These are phyloP conservation scores for Andrena fulva DNA, from an alignment of 2,888 invertebrate species.

Conservation along the genomic window DNA sequence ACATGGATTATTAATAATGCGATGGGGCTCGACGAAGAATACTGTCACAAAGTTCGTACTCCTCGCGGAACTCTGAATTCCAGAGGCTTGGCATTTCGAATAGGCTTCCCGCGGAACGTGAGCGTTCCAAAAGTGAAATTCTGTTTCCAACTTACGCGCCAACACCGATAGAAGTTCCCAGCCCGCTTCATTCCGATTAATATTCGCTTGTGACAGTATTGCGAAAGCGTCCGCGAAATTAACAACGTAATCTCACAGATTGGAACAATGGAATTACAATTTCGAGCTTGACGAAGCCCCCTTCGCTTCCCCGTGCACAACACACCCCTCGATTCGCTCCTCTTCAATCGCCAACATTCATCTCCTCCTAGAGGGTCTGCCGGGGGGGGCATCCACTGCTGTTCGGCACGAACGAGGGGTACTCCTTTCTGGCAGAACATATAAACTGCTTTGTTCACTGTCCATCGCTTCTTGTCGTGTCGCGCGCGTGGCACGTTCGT, in stretches of 20 bases:
- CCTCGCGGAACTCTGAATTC: too few relatives aligned
- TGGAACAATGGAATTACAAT: not conserved
- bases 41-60: not conserved
- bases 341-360: constrained; percentile 11
- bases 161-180: too few relatives aligned
- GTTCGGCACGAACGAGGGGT: not conserved
- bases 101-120: too few relatives aligned
- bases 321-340: constrained; percentile 21
- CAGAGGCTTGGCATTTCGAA: too few relatives aligned
- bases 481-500: constrained; percentile 72
- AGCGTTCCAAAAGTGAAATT: too few relatives aligned
- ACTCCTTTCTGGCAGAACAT: constrained; percentile 27
- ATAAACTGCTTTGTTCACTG: constrained; percentile 21
- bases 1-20: not conserved
- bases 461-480: constrained; percentile 25
- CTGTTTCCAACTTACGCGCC: too few relatives aligned
- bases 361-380: not conserved
- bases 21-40: not conserved
- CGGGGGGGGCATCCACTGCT: too few relatives aligned
- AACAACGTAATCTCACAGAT: constrained; percentile 14
- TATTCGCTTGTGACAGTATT: not conserved
- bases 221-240: not conserved
- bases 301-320: constrained; percentile 8
- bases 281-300: not conserved
- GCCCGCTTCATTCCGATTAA: not conserved